Evolutionary conservation across 2,113 vertebrate genomes (phyloP), one percentile per base, ranked within the genome.

Genomic region (Pterophyllum scalare): DNA sequence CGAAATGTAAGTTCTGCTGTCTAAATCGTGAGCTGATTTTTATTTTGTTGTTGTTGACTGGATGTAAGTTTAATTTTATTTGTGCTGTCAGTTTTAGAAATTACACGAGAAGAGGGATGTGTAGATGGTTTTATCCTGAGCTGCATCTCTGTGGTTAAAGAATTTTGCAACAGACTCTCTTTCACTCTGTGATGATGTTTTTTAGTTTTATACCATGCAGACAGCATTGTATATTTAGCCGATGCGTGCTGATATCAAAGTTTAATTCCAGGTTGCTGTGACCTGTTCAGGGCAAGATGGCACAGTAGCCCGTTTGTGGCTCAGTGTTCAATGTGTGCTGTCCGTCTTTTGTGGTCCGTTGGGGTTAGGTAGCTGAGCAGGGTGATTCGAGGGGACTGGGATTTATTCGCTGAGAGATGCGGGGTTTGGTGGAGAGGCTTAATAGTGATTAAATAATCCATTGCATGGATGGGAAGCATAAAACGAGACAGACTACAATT

Each of bases 261-360:
- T 79, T 83, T 82, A 92, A 86, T 59, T 77, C 86, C 76, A 77
- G 85, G 86, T 91, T 89, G 89, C 59, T 77, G 64, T 76, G 49
- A 6, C 17, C 58, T 79, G 49, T 67, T 59, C 70, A 38, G 56
- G 58, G 28, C 81, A 62, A 15, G 33, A 62, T 61, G 10, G 52
- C 49, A 61, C 62, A 33, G 40, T 33, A 49, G 70, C 81, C 54
- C 17, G 20, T 40, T 65, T 65, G 80, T 31, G 20, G 26, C 24
- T 65, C 33, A 49, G 17, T n/a, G 0, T n/a, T 60, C 43, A 35
- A 35, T 74, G 28, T 86, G 65, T 58, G 77, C 31, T 54, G 43
- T 54, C 43, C 49, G 46, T 33, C 19, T 62, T 80, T 80, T 90
- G 54, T 60, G 60, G 43, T 19, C 6, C 1, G 14, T 72, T 77